Evolutionary conservation across 2,888 invertebrate genomes (phyloP), one percentile per base, ranked within the genome.

Genomic region (Heliconius sara): DNA sequence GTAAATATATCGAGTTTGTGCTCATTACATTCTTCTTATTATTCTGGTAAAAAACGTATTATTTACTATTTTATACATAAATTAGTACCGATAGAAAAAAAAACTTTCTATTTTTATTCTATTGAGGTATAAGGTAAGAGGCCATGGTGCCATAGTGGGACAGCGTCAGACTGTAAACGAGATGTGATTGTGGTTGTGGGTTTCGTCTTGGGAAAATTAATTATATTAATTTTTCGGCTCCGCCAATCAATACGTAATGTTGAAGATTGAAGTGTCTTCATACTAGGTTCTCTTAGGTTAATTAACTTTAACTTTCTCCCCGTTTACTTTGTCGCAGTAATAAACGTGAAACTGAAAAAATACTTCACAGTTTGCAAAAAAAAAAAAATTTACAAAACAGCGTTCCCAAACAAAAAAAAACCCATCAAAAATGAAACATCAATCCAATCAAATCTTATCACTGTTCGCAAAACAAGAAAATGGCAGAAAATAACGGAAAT

Each of bases 401-500:
- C 0, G 0, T 10, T 3, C 0, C 60, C 3, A n/a, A 60, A 60
- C 10, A 34, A 71, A 72, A 30, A 30, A 30, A 77, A 65, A 47
- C 47, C 71, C 30, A 65, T 77, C 63, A 60, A 71, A 86, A 88
- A 88, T 89, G 87, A 88, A 85, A 80, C 79, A 81, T 83, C 81
- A 82, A 81, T 84, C 86, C 80, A 80, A 81, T 81, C 81, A 81
- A 80, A 83, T 82, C 80, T 81, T 80, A 81, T 84, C 82, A 81
- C 82, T 83, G 83, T 84, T 85, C 81, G 82, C 82, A 82, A 81
- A 80, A 82, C 79, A 83, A 79, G 81, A 79, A 81, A 81, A 75
- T 68, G 76, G 78, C 78, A 79, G 80, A 85, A 84, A 84, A 84
- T 84, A 85, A 82, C 84, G 82, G 84, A 86, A 87, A 90, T 90